These are phyloP conservation scores for Catagonus wagneri DNA, from an alignment of 2,113 vertebrate species.

Conservation along the genomic window DNA sequence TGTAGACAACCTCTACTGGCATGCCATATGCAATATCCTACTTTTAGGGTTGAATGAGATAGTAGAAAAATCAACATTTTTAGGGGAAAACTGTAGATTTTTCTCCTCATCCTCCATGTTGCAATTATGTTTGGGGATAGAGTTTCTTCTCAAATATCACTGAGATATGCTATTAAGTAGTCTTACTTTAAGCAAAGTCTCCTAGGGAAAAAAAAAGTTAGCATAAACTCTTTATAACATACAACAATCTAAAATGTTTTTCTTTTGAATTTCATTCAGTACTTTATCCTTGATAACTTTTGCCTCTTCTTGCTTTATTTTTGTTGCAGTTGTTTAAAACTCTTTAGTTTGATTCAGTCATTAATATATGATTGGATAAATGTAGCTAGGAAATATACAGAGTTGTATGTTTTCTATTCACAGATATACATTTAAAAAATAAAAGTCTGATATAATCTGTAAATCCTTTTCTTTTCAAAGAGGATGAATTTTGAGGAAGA, in stretches of 20 bases:
- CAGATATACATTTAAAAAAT: constrained; percentile 4
- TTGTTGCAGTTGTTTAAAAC: constrained; percentile 53
- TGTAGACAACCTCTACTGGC: not conserved
- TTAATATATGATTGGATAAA: constrained; percentile 68
- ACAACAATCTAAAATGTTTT: constrained; percentile 64
- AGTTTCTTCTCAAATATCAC: constrained; percentile 77
- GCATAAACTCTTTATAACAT: constrained; percentile 77
- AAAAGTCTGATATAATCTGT: constrained; percentile 5
- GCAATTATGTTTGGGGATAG: constrained; percentile 47
- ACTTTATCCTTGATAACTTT: constrained; percentile 44
- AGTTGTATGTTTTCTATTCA: constrained; percentile 71
- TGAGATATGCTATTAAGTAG: constrained; percentile 12
- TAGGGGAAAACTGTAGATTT: not conserved
- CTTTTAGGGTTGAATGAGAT: not conserved
- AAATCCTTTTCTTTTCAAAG: constrained; percentile 54
- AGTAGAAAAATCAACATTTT: not conserved
- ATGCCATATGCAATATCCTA: not conserved
- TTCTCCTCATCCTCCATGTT: constrained; percentile 41
- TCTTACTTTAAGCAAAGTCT: constrained; percentile 74
- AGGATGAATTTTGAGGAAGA: constrained; percentile 50
- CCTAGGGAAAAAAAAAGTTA: constrained; percentile 67
- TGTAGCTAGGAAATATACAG: constrained; percentile 64
- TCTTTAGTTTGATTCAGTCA: constrained; percentile 78
- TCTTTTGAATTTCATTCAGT: constrained; percentile 28
- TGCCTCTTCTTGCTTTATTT: constrained; percentile 69